Percentiles rank a stretch among this genome's conserved stretches.
Evolutionary conservation across 2,113 vertebrate genomes (phyloP).

Genomic region (Fulmarus glacialis): DNA sequence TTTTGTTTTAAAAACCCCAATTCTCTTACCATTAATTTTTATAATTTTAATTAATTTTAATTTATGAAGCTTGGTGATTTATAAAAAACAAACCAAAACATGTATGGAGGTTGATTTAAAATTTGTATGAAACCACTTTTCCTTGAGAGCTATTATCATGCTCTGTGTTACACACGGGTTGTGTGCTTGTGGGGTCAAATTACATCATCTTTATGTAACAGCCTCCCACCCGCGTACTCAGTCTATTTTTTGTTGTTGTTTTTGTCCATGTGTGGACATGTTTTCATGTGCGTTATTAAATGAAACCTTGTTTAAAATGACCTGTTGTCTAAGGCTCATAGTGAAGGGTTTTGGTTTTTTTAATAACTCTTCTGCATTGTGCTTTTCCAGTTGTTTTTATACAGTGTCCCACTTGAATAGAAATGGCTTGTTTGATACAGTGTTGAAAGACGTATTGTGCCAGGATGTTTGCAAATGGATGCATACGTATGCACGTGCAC

Average conservation of each 20-base stretch:
- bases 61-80: not conserved
- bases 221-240: not conserved
- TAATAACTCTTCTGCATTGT: not conserved
- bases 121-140: not conserved
- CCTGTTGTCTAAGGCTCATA: not conserved
- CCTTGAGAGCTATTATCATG: not conserved
- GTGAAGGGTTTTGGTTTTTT: not conserved
- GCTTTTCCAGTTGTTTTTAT: not conserved
- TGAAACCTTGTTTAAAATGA: not conserved
- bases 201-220: not conserved
- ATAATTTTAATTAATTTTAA: conserved; percentile 26
- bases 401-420: not conserved
- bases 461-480: not conserved
- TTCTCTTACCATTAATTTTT: conserved; percentile 48
- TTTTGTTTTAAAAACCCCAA: conserved; percentile 48
- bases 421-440: not conserved
- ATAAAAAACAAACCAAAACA: not conserved
- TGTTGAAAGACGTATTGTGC: not conserved
- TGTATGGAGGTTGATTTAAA: not conserved
- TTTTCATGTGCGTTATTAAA: not conserved
- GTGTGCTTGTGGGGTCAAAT: not conserved
- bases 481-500: rapidly evolving
- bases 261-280: not conserved
- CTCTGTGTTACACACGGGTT: not conserved
- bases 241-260: not conserved